Evolutionary conservation across 30 jellyfish, hydroid and myxozoan species (phyloP).

Genomic region (Morbakka virulenta): DNA sequence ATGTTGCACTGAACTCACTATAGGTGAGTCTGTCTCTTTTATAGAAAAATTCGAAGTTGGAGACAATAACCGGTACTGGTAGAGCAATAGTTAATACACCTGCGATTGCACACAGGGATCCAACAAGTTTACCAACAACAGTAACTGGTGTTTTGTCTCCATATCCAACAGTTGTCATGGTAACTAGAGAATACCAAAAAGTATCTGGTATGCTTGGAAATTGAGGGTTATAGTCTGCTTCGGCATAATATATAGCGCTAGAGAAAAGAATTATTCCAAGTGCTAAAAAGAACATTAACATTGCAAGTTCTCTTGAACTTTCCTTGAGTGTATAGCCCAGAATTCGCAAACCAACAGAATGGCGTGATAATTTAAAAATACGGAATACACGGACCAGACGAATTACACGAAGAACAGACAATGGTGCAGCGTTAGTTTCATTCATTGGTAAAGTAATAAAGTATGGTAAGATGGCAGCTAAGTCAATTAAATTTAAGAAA

Average conservation of each 20-base stretch:
- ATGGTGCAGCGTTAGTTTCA: conserved; percentile 79
- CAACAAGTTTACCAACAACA: conserved; percentile 74
- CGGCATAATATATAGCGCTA: conserved; percentile 95
- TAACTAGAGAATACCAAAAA: conserved; percentile 84
- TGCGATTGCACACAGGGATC: conserved; percentile 92
- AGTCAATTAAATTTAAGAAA: conserved; percentile 75
- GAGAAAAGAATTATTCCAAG: conserved; percentile 90
- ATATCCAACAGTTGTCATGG: conserved; percentile 98
- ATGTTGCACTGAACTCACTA: conserved; percentile 10
- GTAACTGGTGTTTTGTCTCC: conserved; percentile 93
- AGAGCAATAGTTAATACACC: conserved; percentile 91
- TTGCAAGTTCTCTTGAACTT: conserved; percentile 86
- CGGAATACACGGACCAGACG: conserved; percentile 93
- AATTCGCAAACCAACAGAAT: conserved; percentile 91
- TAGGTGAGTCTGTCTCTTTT: conserved; percentile 71
- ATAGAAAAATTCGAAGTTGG: conserved; percentile 90
- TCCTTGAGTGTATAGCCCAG: conserved; percentile 91
- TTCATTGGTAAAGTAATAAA: conserved; percentile 86
- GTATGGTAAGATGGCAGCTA: conserved; percentile 91
- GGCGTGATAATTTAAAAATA: conserved; percentile 91
- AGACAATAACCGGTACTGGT: conserved; percentile 95
- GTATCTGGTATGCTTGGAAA: conserved; percentile 82
- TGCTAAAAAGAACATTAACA: conserved; percentile 79
- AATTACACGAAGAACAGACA: conserved; percentile 87
- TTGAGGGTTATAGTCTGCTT: conserved; percentile 59